phyloP scores from a whole-genome alignment of 2,797 vertebrate species.

The Taeniopygia guttata region DNA sequence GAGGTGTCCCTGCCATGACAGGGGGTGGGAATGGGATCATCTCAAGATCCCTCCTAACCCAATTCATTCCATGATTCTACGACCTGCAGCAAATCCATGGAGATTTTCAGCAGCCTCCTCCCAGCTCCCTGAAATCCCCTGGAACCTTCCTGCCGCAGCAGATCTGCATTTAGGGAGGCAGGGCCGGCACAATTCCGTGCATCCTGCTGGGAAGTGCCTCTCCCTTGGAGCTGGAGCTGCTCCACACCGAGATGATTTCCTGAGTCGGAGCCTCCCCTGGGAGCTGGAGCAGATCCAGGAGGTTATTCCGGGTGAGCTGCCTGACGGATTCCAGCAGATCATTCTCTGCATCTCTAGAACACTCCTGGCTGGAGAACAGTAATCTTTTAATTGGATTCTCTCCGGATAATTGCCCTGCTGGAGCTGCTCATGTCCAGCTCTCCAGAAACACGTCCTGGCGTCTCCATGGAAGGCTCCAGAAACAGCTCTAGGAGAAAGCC shows the following conservation, averaged over 20 bases:
- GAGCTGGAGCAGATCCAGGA: conserved; percentile 17
- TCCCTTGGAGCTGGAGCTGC: background rate
- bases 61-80: accelerated
- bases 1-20: background rate
- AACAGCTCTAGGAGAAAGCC: background rate
- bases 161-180: background rate
- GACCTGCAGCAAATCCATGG: background rate
- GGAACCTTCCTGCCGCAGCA: background rate
- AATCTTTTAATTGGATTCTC: conserved; percentile 45
- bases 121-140: background rate
- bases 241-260: background rate
- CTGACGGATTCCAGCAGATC: conserved; percentile 10
- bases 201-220: background rate
- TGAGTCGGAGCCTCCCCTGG: background rate
- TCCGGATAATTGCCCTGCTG: background rate
- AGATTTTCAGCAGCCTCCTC: background rate
- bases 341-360: background rate
- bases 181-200: background rate
- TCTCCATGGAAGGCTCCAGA: background rate
- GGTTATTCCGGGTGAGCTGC: conserved; percentile 22
- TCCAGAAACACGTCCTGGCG: background rate
- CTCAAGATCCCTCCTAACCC: background rate
- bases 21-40: no score
- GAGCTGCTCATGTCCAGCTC: background rate
- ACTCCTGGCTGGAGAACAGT: background rate